Evolutionary conservation across 2,113 vertebrate species (phyloP), one percentile per base, ranked within the genome.

Genomic region (Pelmatolapia mariae): DNA sequence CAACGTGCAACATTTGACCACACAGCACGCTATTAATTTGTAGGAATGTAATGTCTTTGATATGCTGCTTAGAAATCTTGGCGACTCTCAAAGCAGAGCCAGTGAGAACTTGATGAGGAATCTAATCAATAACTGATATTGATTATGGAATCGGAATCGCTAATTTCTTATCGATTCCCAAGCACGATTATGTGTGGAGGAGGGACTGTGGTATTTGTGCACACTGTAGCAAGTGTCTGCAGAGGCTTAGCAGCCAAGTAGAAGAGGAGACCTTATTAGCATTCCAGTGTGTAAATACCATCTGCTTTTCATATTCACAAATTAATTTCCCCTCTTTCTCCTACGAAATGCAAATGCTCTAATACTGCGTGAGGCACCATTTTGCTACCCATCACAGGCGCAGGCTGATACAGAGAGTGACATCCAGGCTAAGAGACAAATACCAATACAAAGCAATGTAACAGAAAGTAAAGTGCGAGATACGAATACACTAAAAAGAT

Each of bases 231-330:
- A 56, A 78, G 73, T 79, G 45, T 82, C 82, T 87, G 81, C 79
- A 78, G 47, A 89, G 29, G 52, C 26, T 92, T 45, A 81, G 61
- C 81, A 91, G 54, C 38, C 10, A 10, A 80, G 73, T 61, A 81
- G 57, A 78, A 11, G 29, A 89, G 45, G n/a, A 84, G 54, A 53
- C 26, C 89, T 92, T 81, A 95, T 96, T 94, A 91, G 83, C 84
- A 95, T 94, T 92, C 90, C 73, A 90, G 85, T 84, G 87, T 54
- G 83, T 86, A 85, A 83, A 18, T 89, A 89, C 86, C 85, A 89
- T 94, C 91, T 93, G 88, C 89, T 94, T 95, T 95, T 94, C 93
- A 94, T 93, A 93, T 89, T 93, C 89, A 87, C 92, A 95, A 96
- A 95, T 95, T 90, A 91, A 96, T 93, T 94, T 94, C 56, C 81